These are phyloP conservation scores for Lasioglossum malachurum DNA, from an alignment of 2,888 invertebrate species.

Conservation along the genomic window DNA sequence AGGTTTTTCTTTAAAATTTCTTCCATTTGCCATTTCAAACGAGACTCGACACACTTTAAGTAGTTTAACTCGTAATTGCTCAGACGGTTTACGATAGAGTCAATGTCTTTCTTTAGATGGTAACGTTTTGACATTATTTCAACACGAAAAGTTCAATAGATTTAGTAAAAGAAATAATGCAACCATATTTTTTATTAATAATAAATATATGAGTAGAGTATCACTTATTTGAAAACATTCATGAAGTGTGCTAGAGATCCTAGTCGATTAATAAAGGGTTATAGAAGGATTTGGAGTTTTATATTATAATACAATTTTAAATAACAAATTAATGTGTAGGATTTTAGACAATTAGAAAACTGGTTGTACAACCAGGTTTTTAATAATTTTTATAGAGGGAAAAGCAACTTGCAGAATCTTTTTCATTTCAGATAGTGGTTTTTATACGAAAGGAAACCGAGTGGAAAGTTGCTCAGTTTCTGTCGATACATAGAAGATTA, in stretches of 20 bases:
- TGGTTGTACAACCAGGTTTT: neutral
- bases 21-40: neutral
- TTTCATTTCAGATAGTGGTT: neutral
- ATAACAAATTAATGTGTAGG: neutral
- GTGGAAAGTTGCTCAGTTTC: constrained; percentile 19
- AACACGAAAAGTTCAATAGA: neutral
- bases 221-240: neutral
- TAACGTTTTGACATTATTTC: neutral
- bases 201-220: neutral
- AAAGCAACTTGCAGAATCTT: neutral
- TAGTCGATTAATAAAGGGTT: neutral
- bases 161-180: neutral
- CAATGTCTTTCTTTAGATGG: neutral
- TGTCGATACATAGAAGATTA: neutral
- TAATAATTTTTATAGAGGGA: neutral
- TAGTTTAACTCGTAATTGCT: neutral
- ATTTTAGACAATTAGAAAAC: neutral
- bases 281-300: neutral
- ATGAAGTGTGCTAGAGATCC: neutral
- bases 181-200: neutral
- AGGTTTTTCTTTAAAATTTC: neutral
- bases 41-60: neutral
- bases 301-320: neutral
- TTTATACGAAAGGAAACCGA: neutral
- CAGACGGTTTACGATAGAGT: neutral